Evolutionary conservation across 1,140 invertebrate species (phyloP).

Genomic region (Dendroctonus valens): DNA sequence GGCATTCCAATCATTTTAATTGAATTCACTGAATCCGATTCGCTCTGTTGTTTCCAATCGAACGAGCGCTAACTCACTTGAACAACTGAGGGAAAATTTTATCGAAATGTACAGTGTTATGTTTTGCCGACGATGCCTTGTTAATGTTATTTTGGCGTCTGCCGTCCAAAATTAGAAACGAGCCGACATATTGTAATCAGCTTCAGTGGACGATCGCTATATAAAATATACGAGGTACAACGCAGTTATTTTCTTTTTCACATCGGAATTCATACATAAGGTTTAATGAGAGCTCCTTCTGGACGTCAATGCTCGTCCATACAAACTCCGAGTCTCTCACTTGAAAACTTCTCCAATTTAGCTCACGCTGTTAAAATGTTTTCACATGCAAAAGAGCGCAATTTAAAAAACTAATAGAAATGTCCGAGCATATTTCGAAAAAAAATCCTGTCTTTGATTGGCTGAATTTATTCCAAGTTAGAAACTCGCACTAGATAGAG

Average conservation of each 20-base stretch:
- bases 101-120: slow-evolving; percentile 21
- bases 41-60: neutral
- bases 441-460: too few relatives aligned
- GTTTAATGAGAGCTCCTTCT: neutral
- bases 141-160: slow-evolving; percentile 27
- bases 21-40: too few relatives aligned
- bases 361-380: too few relatives aligned
- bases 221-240: neutral
- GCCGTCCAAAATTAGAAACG: slow-evolving; percentile 23
- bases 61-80: slow-evolving; percentile 7
- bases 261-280: neutral
- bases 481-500: too few relatives aligned
- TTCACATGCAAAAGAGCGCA: too few relatives aligned
- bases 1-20: too few relatives aligned
- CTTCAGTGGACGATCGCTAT: slow-evolving; percentile 14
- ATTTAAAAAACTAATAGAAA: too few relatives aligned
- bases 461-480: too few relatives aligned
- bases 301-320: too few relatives aligned
- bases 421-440: too few relatives aligned
- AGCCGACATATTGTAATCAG: slow-evolving; percentile 13
- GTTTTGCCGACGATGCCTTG: slow-evolving; percentile 19
- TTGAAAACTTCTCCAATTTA: too few relatives aligned
- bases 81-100: slow-evolving; percentile 6
- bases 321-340: too few relatives aligned
- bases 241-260: neutral